Percentiles rank a stretch among this genome's conserved stretches.
phyloP scores from a whole-genome alignment of 2,888 invertebrate species.

The Odontothrips loti region DNA sequence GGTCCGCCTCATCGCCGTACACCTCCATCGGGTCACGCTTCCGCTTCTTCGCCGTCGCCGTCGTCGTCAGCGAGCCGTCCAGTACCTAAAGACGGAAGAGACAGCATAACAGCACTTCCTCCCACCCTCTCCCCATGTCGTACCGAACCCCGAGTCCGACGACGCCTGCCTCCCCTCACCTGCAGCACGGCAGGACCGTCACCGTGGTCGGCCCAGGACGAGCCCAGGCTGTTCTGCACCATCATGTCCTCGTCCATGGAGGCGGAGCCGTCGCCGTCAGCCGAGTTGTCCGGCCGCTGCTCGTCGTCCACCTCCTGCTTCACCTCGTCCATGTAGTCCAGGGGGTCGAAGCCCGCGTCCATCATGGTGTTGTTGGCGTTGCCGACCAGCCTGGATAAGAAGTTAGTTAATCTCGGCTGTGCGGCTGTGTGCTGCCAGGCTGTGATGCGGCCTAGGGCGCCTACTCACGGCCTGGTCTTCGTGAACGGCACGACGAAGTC shows the following conservation, averaged over 20 bases:
- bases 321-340: slow-evolving; percentile 22
- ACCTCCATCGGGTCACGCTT: slow-evolving; percentile 3
- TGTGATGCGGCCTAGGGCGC: too few relatives aligned
- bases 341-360: slow-evolving; percentile 13
- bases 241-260: neutral
- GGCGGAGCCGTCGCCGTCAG: neutral
- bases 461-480: slow-evolving; percentile 38
- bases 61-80: neutral
- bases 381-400: neutral
- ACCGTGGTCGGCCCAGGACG: slow-evolving; percentile 2
- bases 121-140: too few relatives aligned
- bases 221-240: slow-evolving; percentile 14
- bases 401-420: too few relatives aligned
- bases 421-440: too few relatives aligned
- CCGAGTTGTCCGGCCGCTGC: neutral
- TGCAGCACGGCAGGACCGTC: neutral
- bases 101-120: neutral
- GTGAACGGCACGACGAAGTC: slow-evolving; percentile 47
- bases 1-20: slow-evolving; percentile 39
- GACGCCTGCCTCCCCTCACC: neutral
- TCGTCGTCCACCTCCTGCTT: slow-evolving; percentile 12
- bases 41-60: neutral
- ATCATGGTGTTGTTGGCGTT: neutral
- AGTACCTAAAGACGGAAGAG: neutral
- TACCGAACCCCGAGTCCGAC: neutral